A percentile compares a stretch with the other conserved stretches of the same genome.
phyloP scores from a whole-genome alignment of 2,113 vertebrate genomes.

The Dromiciops gliroides region DNA sequence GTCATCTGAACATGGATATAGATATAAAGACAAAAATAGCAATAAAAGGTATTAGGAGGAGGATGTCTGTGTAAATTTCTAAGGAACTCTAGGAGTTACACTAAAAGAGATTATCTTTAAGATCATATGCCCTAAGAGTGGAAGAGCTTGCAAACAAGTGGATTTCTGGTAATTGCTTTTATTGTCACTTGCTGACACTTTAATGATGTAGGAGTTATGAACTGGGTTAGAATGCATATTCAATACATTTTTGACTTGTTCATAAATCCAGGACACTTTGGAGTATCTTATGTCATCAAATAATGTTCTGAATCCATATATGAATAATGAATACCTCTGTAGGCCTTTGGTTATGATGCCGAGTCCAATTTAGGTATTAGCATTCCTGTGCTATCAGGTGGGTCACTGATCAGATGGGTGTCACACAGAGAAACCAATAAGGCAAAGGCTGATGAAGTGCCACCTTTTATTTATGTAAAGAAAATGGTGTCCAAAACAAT shows the following conservation, averaged over 20 bases:
- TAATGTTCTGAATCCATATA: slow-evolving; percentile 43
- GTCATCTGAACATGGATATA: background rate
- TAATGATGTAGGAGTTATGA: slow-evolving; percentile 17
- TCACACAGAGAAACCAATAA: slow-evolving; percentile 3
- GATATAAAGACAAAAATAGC: background rate
- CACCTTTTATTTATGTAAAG: slow-evolving; percentile 20
- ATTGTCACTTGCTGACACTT: slow-evolving; percentile 16
- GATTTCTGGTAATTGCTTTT: slow-evolving; percentile 23
- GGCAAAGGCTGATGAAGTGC: slow-evolving; percentile 18
- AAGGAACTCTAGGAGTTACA: background rate
- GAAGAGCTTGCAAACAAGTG: slow-evolving; percentile 1
- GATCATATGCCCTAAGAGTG: background rate
- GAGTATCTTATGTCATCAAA: slow-evolving; percentile 56
- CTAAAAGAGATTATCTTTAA: background rate
- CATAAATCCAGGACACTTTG: slow-evolving; percentile 62
- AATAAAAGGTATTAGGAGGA: background rate
- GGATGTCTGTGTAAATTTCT: no score
- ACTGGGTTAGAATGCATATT: slow-evolving; percentile 43
- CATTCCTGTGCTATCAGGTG: slow-evolving; percentile 13
- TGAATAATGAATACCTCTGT: slow-evolving; percentile 52
- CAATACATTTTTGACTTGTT: slow-evolving; percentile 61
- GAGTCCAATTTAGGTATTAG: background rate
- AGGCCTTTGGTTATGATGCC: background rate
- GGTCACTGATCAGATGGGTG: slow-evolving; percentile 23
- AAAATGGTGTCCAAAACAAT: slow-evolving; percentile 29